phyloP scores from a whole-genome alignment of 2,888 invertebrate species.

The Dasypolia templi region DNA sequence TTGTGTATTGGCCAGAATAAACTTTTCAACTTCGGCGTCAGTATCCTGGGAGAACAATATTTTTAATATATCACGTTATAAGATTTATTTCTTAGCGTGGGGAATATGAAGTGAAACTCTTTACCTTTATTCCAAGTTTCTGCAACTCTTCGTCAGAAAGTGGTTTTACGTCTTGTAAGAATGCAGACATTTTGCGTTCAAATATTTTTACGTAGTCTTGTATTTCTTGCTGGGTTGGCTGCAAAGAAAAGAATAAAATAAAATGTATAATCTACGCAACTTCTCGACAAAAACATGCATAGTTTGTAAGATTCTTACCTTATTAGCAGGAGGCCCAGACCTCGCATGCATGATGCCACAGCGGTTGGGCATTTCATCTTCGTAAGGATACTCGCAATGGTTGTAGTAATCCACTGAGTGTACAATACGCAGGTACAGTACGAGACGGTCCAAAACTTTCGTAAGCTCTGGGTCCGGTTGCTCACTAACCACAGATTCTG shows the following conservation, averaged over 20 bases:
- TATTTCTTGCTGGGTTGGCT: slow-evolving; percentile 93
- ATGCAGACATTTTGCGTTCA: slow-evolving; percentile 97
- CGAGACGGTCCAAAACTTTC: slow-evolving; percentile 94
- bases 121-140: slow-evolving; percentile 95
- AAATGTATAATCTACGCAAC: neutral
- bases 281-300: neutral
- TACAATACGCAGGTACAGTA: slow-evolving; percentile 98
- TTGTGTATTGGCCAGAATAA: slow-evolving; percentile 98
- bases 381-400: slow-evolving; percentile 99
- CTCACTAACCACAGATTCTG: slow-evolving; percentile 77
- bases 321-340: slow-evolving; percentile 95
- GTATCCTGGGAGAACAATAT: slow-evolving; percentile 84
- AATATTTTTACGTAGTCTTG: slow-evolving; percentile 95
- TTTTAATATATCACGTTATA: neutral
- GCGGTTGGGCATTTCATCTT: slow-evolving; percentile 99
- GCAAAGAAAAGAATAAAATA: slow-evolving; percentile 17
- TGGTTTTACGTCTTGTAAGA: slow-evolving; percentile 94
- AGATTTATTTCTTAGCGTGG: neutral
- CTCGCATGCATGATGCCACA: slow-evolving; percentile 99
- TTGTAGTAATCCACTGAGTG: slow-evolving; percentile 99
- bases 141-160: slow-evolving; percentile 94
- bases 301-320: slow-evolving; percentile 85
- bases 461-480: slow-evolving; percentile 87
- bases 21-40: slow-evolving; percentile 96
- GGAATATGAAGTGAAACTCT: neutral